A percentile compares a stretch with the other conserved stretches of the same genome.
phyloP scores from a whole-genome alignment of 2,113 vertebrate species.

The Microtus richardsoni region DNA sequence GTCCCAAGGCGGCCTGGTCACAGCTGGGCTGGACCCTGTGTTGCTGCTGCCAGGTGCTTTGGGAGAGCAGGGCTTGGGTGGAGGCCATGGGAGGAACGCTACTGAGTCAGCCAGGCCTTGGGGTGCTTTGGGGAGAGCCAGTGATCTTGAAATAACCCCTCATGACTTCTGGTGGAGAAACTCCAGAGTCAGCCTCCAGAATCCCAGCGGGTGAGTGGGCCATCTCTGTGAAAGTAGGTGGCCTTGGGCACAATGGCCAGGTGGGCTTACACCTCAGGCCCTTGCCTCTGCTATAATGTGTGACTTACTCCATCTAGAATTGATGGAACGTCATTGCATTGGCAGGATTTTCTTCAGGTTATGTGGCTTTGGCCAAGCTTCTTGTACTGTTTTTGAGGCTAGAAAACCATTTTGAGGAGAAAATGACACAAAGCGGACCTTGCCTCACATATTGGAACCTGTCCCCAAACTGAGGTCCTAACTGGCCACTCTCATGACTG shows the following conservation, averaged over 20 bases:
- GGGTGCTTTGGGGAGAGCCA: neutral
- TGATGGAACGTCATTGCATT: neutral
- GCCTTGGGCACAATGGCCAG: no score
- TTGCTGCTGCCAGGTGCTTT: neutral
- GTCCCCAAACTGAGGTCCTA: neutral
- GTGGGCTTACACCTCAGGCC: rapidly evolving
- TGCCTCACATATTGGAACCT: neutral
- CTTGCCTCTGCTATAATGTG: neutral
- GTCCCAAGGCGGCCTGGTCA: neutral
- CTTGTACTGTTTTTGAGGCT: slow-evolving; percentile 1
- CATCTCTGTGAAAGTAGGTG: neutral
- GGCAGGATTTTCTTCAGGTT: neutral
- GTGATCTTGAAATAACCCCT: neutral
- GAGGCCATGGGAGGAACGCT: neutral
- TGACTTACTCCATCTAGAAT: neutral
- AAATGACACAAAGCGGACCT: slow-evolving; percentile 22
- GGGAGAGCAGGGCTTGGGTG: no score
- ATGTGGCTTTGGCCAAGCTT: neutral
- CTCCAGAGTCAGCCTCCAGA: neutral
- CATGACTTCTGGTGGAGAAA: neutral
- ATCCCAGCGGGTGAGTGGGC: neutral
- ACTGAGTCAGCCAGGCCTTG: neutral
- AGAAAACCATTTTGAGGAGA: slow-evolving; percentile 4
- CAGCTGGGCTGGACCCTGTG: neutral
- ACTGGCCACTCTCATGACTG: neutral